Conservation (phyloP, 2,797 vertebrate species). For the Chrysocyon brachyurus region DNA sequence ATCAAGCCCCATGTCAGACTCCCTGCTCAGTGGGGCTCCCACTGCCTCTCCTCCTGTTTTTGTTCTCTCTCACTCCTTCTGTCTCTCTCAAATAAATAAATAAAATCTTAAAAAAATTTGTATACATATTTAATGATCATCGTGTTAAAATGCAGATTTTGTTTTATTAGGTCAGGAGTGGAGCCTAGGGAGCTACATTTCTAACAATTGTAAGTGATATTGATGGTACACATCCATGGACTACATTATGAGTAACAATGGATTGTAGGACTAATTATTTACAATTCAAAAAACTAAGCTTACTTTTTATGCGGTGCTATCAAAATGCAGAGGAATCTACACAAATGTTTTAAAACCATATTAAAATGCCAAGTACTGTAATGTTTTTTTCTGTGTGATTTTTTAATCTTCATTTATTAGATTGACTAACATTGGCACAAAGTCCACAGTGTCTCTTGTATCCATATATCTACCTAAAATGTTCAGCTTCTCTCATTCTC, state of each 20-base stretch:
- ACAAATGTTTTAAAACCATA: background rate
- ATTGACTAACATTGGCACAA: background rate
- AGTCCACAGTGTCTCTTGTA: background rate
- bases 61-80: no score
- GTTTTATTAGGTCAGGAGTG: background rate
- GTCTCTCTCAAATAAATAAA: no score
- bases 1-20: no score
- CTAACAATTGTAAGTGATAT: background rate
- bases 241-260: background rate
- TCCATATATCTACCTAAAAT: background rate
- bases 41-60: no score
- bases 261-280: background rate
- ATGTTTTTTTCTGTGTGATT: background rate
- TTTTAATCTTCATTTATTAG: background rate
- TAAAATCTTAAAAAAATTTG: no score
- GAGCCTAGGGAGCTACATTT: background rate
- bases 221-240: background rate
- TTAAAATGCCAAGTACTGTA: background rate
- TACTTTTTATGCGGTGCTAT: background rate
- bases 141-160: slow-evolving; percentile 1
- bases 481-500: slow-evolving; percentile 12
- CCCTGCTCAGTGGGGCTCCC: no score
- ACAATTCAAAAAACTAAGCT: background rate
- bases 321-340: background rate
- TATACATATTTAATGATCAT: background rate